Evolutionary conservation across 1,140 invertebrate genomes (phyloP), one percentile per base, ranked within the genome.

Genomic region (Atopsyche davidsoni): DNA sequence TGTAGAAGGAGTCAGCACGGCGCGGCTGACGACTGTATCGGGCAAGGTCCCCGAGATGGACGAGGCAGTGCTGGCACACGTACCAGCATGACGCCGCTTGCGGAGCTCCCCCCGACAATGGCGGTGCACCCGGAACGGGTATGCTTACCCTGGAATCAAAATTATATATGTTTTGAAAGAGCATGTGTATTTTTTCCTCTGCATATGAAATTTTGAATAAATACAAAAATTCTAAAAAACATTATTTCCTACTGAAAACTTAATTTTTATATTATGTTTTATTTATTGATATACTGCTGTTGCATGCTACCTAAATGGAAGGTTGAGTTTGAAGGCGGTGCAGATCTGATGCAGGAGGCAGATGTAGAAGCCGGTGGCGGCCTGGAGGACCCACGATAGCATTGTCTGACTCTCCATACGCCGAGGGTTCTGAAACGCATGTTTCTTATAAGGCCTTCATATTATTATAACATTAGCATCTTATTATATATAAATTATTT

Each of bases 1-100:
- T 79, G 66, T 89, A 89, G 65, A 85, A 88, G 11, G 78, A 81
- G 65, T 92, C 86, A 0, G 89, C 89, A 64, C 89, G 83, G 23
- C 80, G 76, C 50, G 81, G 79, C 64, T 89, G 84, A 60, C 87
- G 86, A 46, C 85, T 73, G 62, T 92, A 92, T 9, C 89, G 77
- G 23, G 88, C 86, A 66, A 92, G 79, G 65, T 92, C 89, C 3
- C 89, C 89, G 9, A 92, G 72, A 68, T 92, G 89, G 32, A 92
- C 87, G 18, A 91, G 75, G 64, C 87, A 91, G 67, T 92, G 85
- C 60, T 92, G 88, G 62, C 86, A 88, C 43, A 89, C 83, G 63
- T 92, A 92, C 45, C 86, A 76, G 61, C 85, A 87, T 2, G 86
- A 87, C 21, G 78, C 81, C 49, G 79, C 78, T 54, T 86, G 80